phyloP scores from a whole-genome alignment of 2,113 vertebrate genomes.

The Pterocles burchelli region DNA sequence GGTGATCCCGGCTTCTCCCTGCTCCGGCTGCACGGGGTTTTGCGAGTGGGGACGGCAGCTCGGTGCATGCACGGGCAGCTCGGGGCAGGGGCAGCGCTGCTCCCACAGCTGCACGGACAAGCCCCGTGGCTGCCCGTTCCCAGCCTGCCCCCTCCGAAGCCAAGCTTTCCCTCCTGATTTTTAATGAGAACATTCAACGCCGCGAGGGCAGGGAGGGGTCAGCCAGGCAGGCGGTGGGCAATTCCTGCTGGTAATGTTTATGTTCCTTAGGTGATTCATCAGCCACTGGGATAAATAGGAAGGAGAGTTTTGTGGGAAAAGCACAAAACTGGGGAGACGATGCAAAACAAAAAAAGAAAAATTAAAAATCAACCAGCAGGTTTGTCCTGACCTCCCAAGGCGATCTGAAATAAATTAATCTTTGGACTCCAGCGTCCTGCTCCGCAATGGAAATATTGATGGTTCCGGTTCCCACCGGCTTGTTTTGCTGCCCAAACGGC shows the following conservation, averaged over 20 bases:
- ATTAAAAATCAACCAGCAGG: not conserved
- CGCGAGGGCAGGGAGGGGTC: constrained; percentile 49
- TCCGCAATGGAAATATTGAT: not conserved
- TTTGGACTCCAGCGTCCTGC: not conserved
- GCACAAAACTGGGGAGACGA: not conserved
- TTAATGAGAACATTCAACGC: constrained; percentile 7
- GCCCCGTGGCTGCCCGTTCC: not conserved
- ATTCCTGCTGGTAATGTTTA: not conserved
- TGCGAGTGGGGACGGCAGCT: not conserved
- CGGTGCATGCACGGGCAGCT: not conserved
- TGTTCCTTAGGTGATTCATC: constrained; percentile 51
- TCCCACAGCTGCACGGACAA: not conserved
- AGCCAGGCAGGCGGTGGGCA: constrained; percentile 22
- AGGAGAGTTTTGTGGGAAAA: constrained; percentile 33
- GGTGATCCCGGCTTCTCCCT: not conserved
- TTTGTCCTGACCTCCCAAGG: not conserved
- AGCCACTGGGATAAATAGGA: constrained; percentile 25
- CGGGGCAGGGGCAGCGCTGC: not conserved
- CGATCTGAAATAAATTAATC: not conserved
- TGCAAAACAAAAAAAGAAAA: not conserved
- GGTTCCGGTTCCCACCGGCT: not conserved
- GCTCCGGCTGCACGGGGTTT: not conserved
- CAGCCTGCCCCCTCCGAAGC: not conserved
- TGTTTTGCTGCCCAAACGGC: not conserved
- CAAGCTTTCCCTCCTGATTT: not conserved